A percentile compares a stretch with the other conserved stretches of the same genome.
These are phyloP conservation scores for Mnemiopsis leidyi DNA, from an alignment of 37 sponge, comb jelly and placozoan genomes.

Conservation along the genomic window DNA sequence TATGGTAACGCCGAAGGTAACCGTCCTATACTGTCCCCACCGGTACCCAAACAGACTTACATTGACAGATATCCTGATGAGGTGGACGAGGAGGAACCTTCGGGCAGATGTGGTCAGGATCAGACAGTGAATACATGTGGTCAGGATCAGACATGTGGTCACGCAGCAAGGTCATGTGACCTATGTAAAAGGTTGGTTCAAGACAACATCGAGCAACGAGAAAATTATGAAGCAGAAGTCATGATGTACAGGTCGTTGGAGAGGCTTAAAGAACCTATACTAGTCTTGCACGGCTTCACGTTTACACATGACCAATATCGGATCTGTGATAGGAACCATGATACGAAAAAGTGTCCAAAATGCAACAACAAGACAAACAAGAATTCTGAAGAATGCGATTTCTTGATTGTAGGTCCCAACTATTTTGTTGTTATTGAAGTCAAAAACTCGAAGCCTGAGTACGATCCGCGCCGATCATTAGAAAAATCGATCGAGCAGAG, in stretches of 20 bases:
- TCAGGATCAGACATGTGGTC: too few species aligned
- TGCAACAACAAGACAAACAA: neutral
- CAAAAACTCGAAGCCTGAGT: neutral
- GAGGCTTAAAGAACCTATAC: neutral
- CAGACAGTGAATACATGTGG: neutral
- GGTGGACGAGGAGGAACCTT: neutral
- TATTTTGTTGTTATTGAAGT: slow-evolving; percentile 16
- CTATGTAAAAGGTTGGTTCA: neutral
- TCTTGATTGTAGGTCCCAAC: neutral
- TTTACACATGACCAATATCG: neutral
- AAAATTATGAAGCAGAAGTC: neutral
- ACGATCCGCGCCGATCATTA: neutral
- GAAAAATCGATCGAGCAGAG: neutral
- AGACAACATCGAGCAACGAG: neutral
- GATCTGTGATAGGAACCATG: slow-evolving; percentile 5
- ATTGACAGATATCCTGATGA: neutral
- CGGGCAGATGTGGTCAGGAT: neutral
- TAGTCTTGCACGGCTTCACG: neutral
- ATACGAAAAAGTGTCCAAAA: neutral
- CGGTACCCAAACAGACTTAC: neutral
- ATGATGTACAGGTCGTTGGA: neutral
- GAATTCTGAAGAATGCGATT: neutral
- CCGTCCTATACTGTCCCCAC: neutral
- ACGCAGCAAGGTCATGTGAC: neutral
- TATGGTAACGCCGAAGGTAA: neutral